phyloP scores from a whole-genome alignment of 2,113 vertebrate genomes.

The Rhabdomys dilectus region DNA sequence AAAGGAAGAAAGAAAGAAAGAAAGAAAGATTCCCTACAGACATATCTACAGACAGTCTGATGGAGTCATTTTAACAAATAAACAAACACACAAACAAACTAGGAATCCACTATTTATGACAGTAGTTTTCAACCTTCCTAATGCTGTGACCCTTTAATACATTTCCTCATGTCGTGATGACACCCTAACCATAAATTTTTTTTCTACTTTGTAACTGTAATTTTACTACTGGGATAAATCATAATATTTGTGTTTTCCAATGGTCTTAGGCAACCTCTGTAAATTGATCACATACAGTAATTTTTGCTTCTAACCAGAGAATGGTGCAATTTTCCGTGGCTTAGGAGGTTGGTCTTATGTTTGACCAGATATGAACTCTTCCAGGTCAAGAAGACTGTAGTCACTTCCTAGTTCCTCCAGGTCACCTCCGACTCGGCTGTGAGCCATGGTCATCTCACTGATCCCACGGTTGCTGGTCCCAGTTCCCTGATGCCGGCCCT shows the following conservation, averaged over 20 bases:
- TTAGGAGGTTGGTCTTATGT: not conserved
- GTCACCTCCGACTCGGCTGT: too few species aligned
- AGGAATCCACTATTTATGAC: not conserved
- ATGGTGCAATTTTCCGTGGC: not conserved
- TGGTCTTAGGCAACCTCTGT: not conserved
- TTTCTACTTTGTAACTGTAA: not conserved
- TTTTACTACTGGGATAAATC: not conserved
- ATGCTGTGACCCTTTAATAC: not conserved
- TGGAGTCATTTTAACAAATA: not conserved
- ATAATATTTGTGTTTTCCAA: not conserved
- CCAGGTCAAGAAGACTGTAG: not conserved
- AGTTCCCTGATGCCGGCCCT: too few species aligned
- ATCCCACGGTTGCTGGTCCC: not conserved
- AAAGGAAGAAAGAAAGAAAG: too few species aligned
- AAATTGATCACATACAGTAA: not conserved
- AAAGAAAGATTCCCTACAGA: not conserved
- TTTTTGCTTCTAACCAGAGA: not conserved
- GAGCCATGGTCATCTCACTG: too few species aligned
- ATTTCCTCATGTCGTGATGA: not conserved
- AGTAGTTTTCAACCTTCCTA: not conserved
- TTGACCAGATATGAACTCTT: not conserved
- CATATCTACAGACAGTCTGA: not conserved
- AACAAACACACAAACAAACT: too few species aligned
- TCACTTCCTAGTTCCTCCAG: not conserved
- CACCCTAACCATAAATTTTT: not conserved